Base-by-base conservation (phyloP, 2,797 vertebrate species). In the Babyrousa celebensis region DNA sequence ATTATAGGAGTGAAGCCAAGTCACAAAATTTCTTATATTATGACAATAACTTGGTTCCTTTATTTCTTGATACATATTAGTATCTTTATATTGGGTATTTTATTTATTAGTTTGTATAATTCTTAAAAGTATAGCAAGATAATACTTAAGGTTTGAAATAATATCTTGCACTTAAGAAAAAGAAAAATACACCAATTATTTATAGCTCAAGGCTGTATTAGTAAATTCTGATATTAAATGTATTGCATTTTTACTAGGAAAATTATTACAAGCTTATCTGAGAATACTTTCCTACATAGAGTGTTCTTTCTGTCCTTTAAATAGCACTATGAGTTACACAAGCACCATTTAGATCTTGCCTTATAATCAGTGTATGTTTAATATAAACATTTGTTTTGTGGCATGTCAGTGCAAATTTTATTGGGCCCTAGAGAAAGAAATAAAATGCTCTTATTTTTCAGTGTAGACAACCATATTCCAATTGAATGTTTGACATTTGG, bases 291-390 rank as follows among this genome's bases (percentile, higher is more conserved):
- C 97, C 95, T 94, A 16, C 20, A 52, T n/a, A 60, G 29, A 71
- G 3, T 93, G 0, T 89, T 68, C 71, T 56, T 96, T 98, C 97
- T 98, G 91, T 95, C 48, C 63, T 83, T 95, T 95, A 92, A 96
- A 95, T 82, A 90, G 17, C 88, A 93, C 86, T 98, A 91, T 62
- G 95, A 93, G 43, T 85, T 94, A 79, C 1, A 1, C 7, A 97
- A 71, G 71, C 98, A 89, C 82, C 85, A 96, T 97, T 97, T 96
- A 93, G 78, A 96, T 72, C 60, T 65, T 75, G 91, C 60, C 20
- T 17, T 94, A 80, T 89, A 96, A 97, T 98, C 84, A 95, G 32
- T 75, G 43, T 96, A 90, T 27, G 96, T 86, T 87, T 85, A 97
- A 79, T 95, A 92, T 85, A 96, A 96, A 95, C 65, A 89, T 92